These are phyloP conservation scores for Brotula barbata DNA, from an alignment of 2,797 vertebrate species.

Conservation along the genomic window DNA sequence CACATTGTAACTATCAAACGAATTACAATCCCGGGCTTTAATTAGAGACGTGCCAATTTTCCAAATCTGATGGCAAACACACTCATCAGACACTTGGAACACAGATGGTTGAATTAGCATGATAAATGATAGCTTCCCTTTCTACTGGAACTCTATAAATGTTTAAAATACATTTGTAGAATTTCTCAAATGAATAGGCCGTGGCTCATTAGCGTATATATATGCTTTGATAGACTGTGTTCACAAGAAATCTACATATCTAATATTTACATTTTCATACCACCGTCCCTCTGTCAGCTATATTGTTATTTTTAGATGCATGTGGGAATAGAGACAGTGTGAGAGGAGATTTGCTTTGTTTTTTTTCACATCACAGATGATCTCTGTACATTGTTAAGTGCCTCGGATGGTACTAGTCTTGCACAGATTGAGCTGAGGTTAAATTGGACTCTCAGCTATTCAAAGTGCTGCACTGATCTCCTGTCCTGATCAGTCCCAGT, in stretches of 20 bases:
- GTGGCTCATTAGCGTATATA: neutral
- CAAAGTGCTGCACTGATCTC: too few relatives aligned
- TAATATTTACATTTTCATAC: constrained; percentile 21
- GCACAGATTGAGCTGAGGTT: too few relatives aligned
- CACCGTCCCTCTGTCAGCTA: constrained; percentile 9
- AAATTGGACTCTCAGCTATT: too few relatives aligned
- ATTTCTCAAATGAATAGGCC: neutral
- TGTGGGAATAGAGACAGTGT: constrained; percentile 23
- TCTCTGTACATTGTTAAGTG: too few relatives aligned
- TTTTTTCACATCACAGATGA: too few relatives aligned
- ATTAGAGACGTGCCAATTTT: constrained; percentile 41
- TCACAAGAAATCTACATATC: constrained; percentile 23
- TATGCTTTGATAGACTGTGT: constrained; percentile 12
- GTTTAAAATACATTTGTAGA: constrained; percentile 1
- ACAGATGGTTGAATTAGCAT: constrained; percentile 30
- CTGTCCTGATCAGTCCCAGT: too few relatives aligned
- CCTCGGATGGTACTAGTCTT: too few relatives aligned
- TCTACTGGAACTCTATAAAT: constrained; percentile 15
- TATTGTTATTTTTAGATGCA: constrained; percentile 15
- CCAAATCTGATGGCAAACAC: constrained; percentile 25
- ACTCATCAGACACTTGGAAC: constrained; percentile 30
- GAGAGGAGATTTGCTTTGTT: constrained; percentile 25
- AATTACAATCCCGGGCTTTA: constrained; percentile 24
- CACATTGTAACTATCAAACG: constrained; percentile 15
- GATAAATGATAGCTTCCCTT: constrained; percentile 25